phyloP scores from a whole-genome alignment of 2,888 invertebrate species.

The Gymnoscelis rufifasciata region DNA sequence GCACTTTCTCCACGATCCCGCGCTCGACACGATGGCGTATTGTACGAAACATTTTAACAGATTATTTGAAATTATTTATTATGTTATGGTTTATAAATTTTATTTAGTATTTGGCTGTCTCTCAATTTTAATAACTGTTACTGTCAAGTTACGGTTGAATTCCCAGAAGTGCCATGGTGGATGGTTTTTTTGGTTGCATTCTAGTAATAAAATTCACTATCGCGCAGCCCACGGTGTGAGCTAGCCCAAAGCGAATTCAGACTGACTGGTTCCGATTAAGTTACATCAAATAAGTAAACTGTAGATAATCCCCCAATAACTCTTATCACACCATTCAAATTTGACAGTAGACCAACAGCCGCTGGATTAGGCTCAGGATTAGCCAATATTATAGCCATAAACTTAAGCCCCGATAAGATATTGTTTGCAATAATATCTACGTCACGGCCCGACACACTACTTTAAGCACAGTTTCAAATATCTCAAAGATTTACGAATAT shows the following conservation, averaged over 20 bases:
- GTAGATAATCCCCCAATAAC: slow-evolving; percentile 34
- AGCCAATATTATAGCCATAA: slow-evolving; percentile 41
- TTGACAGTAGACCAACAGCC: slow-evolving; percentile 36
- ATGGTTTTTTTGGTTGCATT: slow-evolving; percentile 26
- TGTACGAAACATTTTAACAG: slow-evolving; percentile 46
- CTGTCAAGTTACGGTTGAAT: slow-evolving; percentile 45
- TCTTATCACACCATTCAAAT: slow-evolving; percentile 43
- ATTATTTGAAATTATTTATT: slow-evolving; percentile 1
- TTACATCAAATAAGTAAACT: slow-evolving; percentile 34
- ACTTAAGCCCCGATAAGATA: slow-evolving; percentile 30
- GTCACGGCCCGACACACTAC: neutral
- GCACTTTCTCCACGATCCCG: slow-evolving; percentile 49
- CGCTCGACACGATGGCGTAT: slow-evolving; percentile 48
- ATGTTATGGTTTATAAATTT: neutral
- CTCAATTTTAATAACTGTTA: neutral
- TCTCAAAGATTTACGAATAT: no score
- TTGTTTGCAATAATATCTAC: neutral
- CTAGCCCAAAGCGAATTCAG: slow-evolving; percentile 18
- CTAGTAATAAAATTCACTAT: slow-evolving; percentile 12
- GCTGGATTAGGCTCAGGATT: slow-evolving; percentile 42
- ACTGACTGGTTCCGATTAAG: slow-evolving; percentile 31
- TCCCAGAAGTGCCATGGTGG: slow-evolving; percentile 42
- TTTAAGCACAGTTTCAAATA: no score
- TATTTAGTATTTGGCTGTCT: neutral
- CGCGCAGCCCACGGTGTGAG: slow-evolving; percentile 9